Evolutionary conservation across 2,888 invertebrate genomes (phyloP).

Genomic region (Mythimna ferrago): DNA sequence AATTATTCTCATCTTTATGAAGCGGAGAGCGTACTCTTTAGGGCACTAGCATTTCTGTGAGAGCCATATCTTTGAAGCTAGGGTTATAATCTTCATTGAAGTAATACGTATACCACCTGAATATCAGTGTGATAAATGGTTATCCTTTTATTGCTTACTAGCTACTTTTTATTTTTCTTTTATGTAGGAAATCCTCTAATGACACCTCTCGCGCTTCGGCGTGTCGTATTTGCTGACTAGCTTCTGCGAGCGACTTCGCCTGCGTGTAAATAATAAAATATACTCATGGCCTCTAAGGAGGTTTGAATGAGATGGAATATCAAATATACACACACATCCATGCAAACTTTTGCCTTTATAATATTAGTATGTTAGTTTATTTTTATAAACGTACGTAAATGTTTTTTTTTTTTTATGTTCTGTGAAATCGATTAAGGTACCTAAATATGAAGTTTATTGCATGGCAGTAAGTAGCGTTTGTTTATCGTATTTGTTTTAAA

Average conservation of each 20-base stretch:
- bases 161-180: no score
- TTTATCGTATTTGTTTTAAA: not conserved
- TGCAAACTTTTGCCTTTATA: not conserved
- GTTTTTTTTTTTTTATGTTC: conserved; percentile 34
- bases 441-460: conserved; percentile 12
- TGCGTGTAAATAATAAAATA: no score
- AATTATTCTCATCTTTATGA: conserved; percentile 18
- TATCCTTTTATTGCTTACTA: no score
- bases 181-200: no score
- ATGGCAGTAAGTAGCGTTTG: not conserved
- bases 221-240: no score
- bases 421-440: conserved; percentile 19
- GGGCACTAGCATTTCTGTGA: conserved; percentile 11
- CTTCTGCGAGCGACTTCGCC: no score
- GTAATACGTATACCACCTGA: no score
- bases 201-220: no score
- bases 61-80: conserved; percentile 5
- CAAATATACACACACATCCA: no score
- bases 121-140: no score
- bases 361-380: not conserved
- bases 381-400: conserved; percentile 4
- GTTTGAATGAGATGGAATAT: no score
- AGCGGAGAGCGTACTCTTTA: conserved; percentile 8
- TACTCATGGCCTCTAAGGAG: no score
- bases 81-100: conserved; percentile 8